A percentile compares a stretch with the other conserved stretches of the same genome.
phyloP scores from a whole-genome alignment of 2,888 invertebrate species.

The Reticulitermes lucifugus region DNA sequence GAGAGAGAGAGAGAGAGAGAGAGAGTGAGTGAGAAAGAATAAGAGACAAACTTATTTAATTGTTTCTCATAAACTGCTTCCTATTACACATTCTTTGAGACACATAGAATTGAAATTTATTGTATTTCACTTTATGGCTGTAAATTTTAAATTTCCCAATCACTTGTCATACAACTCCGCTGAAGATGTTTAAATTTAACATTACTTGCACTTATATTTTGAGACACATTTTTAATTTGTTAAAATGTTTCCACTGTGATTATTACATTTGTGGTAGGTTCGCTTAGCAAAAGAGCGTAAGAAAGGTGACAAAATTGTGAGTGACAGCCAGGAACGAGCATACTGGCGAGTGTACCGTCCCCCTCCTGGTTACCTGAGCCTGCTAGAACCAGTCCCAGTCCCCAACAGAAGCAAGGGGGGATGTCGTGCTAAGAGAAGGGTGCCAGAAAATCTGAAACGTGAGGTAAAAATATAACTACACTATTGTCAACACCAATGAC shows the following conservation, averaged over 20 bases:
- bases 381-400: conserved; percentile 88
- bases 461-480: conserved; percentile 71
- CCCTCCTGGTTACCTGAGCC: conserved; percentile 87
- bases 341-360: conserved; percentile 98
- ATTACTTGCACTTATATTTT: not conserved
- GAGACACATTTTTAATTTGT: not conserved
- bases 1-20: no score
- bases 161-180: no score
- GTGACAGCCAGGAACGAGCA: conserved; percentile 96
- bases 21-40: no score
- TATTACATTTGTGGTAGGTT: conserved; percentile 69
- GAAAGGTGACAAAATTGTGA: conserved; percentile 95
- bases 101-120: no score
- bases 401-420: conserved; percentile 76
- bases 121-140: no score
- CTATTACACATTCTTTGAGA: no score
- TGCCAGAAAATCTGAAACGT: conserved; percentile 80
- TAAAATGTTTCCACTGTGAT: not conserved
- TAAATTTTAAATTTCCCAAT: no score
- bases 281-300: conserved; percentile 93
- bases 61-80: no score
- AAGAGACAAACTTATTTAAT: no score
- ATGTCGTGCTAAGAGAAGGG: conserved; percentile 68
- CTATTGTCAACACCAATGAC: no score
- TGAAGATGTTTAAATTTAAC: not conserved